Conservation (phyloP, 2,888 invertebrate species). For the Noctua pronuba region DNA sequence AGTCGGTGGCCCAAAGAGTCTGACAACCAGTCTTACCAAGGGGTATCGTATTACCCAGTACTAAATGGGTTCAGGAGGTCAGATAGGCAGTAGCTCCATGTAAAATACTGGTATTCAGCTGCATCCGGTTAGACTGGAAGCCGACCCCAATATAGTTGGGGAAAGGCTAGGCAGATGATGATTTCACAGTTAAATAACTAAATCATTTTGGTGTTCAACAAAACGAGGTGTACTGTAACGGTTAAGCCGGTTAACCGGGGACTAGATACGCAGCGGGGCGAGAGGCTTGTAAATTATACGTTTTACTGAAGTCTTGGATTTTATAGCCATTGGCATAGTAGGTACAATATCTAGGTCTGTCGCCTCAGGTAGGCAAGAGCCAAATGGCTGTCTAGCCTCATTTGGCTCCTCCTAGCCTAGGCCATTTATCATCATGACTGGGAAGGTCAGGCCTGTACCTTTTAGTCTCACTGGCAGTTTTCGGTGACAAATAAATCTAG, state of each 20-base stretch:
- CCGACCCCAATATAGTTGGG: no score
- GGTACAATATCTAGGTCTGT: constrained; percentile 3
- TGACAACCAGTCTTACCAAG: no score
- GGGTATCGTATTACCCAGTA: no score
- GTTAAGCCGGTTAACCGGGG: neutral
- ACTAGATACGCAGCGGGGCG: neutral
- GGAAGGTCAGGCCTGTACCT: neutral
- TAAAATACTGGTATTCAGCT: no score
- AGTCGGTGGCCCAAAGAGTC: no score
- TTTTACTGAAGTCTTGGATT: constrained; percentile 4
- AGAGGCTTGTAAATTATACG: neutral
- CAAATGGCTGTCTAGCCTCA: neutral
- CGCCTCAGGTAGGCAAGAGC: neutral
- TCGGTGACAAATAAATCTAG: neutral
- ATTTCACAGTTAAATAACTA: neutral
- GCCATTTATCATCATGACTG: constrained; percentile 3
- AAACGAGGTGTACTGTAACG: neutral
- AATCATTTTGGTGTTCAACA: constrained; percentile 5
- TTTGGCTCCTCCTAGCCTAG: constrained; percentile 3
- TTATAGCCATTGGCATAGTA: neutral
- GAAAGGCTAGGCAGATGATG: no score
- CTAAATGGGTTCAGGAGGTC: no score
- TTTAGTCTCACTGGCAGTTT: neutral
- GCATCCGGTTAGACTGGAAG: no score
- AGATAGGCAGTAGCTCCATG: no score